Percentiles rank a stretch among this genome's conserved stretches.
phyloP scores from a whole-genome alignment of 64 coral and sea anemone genomes.

The Dendrophyllia cribrosa region DNA sequence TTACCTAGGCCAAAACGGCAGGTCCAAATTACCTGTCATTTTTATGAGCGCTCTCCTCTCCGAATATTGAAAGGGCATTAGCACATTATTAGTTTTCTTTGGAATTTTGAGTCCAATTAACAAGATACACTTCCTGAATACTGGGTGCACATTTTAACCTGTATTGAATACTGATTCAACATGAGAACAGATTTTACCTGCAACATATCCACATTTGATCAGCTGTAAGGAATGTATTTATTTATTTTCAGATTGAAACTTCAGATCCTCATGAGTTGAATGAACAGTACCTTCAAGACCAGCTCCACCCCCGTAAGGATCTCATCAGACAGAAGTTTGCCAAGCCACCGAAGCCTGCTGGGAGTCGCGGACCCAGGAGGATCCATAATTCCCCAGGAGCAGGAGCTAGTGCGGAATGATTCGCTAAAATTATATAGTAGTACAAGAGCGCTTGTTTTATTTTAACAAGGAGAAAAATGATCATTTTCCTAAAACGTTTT shows the following conservation, averaged over 20 bases:
- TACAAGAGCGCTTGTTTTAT: conserved; percentile 20
- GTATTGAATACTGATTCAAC: too few species aligned
- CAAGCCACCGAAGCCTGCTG: conserved; percentile 84
- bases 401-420: not conserved
- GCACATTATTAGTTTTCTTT: too few species aligned
- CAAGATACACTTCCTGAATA: too few species aligned
- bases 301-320: conserved; percentile 95
- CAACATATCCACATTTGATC: too few species aligned
- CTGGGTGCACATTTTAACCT: too few species aligned
- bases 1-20: too few species aligned
- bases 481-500: too few species aligned
- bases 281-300: conserved; percentile 83
- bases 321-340: conserved; percentile 94
- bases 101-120: too few species aligned
- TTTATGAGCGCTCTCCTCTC: too few species aligned
- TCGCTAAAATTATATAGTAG: not conserved
- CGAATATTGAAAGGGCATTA: too few species aligned
- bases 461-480: not conserved
- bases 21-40: too few species aligned
- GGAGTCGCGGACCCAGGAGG: conserved; percentile 77
- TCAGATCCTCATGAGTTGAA: conserved; percentile 85
- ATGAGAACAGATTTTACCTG: too few species aligned
- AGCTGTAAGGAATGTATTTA: not conserved
- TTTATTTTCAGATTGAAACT: conserved; percentile 80
- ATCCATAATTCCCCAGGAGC: conserved; percentile 42